A percentile compares a stretch with the other conserved stretches of the same genome.
Evolutionary conservation across 2,113 vertebrate species (phyloP).

Genomic region (Lepisosteus oculatus): DNA sequence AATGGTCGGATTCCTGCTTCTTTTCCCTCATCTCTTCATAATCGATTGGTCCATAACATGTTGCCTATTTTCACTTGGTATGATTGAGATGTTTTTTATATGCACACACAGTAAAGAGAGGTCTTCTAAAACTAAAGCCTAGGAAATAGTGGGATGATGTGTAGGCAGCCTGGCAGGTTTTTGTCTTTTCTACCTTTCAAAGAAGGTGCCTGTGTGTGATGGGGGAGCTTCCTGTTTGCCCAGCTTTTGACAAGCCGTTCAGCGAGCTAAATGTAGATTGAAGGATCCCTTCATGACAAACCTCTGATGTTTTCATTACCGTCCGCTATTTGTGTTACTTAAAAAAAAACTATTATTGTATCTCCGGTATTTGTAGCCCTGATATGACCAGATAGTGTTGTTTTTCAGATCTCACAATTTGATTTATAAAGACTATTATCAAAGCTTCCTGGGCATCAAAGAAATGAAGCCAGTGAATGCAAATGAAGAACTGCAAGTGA

Average conservation of each 20-base stretch:
- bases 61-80: too few relatives aligned
- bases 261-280: not conserved
- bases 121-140: not conserved
- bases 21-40: too few relatives aligned
- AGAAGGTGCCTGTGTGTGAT: not conserved
- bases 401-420: not conserved
- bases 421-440: constrained; percentile 2
- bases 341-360: not conserved
- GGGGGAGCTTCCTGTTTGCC: too few relatives aligned
- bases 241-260: not conserved
- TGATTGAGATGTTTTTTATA: too few relatives aligned
- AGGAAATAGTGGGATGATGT: not conserved
- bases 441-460: not conserved
- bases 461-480: constrained; percentile 17
- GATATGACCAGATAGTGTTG: not conserved
- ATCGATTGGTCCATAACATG: too few relatives aligned
- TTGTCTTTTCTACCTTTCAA: not conserved
- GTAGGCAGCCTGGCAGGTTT: not conserved
- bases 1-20: too few relatives aligned
- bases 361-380: not conserved
- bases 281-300: not conserved
- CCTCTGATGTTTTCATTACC: not conserved
- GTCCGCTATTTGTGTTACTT: constrained; percentile 6
- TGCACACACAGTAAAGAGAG: not conserved
- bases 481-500: constrained; percentile 32